phyloP scores from a whole-genome alignment of 2,797 vertebrate species.

The Enteromius anoplus region DNA sequence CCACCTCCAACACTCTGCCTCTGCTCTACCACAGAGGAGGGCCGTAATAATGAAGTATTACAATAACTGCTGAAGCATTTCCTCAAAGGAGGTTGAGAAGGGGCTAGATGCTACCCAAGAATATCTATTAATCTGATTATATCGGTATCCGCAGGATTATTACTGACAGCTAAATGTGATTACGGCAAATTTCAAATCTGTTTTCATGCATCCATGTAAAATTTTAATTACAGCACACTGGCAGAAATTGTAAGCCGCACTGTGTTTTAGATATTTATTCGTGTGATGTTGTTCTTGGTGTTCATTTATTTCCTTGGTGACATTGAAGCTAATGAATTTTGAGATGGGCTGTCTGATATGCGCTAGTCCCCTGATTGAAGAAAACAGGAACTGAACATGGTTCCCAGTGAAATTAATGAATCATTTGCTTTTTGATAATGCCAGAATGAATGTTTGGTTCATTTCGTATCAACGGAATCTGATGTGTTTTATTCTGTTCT shows the following conservation, averaged over 20 bases:
- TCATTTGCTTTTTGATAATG: conserved; percentile 7
- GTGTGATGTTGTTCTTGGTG: background rate
- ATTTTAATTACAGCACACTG: conserved; percentile 48
- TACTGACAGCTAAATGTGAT: conserved; percentile 23
- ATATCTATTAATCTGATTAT: conserved; percentile 44
- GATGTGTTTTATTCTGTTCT: background rate
- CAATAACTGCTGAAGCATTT: conserved; percentile 17
- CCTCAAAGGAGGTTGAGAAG: conserved; percentile 1
- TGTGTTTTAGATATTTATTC: conserved; percentile 40
- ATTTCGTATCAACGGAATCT: background rate
- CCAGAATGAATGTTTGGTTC: background rate
- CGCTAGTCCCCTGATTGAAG: conserved; percentile 11
- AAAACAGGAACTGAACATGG: background rate
- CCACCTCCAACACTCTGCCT: background rate
- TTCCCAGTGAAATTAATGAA: background rate
- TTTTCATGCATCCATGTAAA: conserved; percentile 52
- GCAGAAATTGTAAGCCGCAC: background rate
- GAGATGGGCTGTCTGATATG: conserved; percentile 7
- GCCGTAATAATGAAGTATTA: background rate
- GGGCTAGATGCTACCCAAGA: background rate
- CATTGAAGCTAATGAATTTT: conserved; percentile 16
- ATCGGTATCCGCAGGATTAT: conserved; percentile 31
- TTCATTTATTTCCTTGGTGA: conserved; percentile 7
- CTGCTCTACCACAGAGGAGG: background rate
- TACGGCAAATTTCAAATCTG: conserved; percentile 33